Evolutionary conservation across 1,140 invertebrate species (phyloP).

Genomic region (Chironomus tepperi): DNA sequence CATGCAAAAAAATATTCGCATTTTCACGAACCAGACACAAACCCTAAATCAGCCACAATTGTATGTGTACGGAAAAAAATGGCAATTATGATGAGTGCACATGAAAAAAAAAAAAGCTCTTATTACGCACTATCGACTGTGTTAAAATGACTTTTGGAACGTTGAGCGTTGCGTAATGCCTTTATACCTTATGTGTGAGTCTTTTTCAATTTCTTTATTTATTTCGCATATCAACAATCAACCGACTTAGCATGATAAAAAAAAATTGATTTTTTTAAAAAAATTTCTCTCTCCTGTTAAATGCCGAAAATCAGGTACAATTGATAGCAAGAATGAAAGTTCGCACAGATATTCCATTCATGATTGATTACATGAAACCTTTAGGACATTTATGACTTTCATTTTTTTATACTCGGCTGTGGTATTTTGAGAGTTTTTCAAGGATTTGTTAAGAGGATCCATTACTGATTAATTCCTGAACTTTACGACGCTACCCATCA

Average conservation of each 20-base stretch:
- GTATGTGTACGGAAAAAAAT: not conserved
- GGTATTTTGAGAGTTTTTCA: too few species aligned
- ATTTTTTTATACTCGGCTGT: too few species aligned
- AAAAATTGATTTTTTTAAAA: too few species aligned
- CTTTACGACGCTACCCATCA: too few species aligned
- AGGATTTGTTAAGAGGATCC: too few species aligned
- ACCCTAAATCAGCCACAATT: not conserved
- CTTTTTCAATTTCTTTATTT: not conserved
- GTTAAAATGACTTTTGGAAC: slow-evolving; percentile 3
- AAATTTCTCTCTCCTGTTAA: too few species aligned
- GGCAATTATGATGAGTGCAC: not conserved
- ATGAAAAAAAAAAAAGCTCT: not conserved
- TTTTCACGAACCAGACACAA: not conserved
- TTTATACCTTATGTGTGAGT: not conserved
- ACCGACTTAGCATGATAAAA: not conserved
- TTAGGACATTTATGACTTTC: too few species aligned
- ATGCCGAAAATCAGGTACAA: too few species aligned
- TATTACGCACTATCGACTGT: slow-evolving; percentile 7
- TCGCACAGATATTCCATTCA: too few species aligned
- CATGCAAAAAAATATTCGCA: not conserved
- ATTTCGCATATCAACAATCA: not conserved
- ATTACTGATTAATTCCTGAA: too few species aligned
- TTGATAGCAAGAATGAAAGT: too few species aligned
- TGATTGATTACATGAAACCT: too few species aligned
- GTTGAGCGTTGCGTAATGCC: not conserved